These are phyloP conservation scores for Reticulitermes lucifugus DNA, from an alignment of 2,888 invertebrate genomes.

Conservation along the genomic window DNA sequence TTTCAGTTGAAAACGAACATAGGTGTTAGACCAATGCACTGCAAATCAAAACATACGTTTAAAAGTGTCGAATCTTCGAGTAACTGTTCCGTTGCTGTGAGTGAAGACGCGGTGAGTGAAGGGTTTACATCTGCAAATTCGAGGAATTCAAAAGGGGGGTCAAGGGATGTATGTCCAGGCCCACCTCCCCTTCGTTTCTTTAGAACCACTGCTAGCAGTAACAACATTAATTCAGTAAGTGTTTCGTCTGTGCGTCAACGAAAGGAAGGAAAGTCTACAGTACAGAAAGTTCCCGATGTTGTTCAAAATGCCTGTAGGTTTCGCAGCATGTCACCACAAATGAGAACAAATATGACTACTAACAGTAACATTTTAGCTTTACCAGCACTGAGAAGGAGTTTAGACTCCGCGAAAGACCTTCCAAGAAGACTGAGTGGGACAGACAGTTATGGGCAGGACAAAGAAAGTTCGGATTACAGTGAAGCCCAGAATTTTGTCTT, in stretches of 20 bases:
- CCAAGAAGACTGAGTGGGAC: neutral
- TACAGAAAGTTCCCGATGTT: constrained; percentile 17
- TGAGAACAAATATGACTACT: neutral
- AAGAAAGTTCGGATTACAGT: constrained; percentile 18
- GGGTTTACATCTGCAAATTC: constrained; percentile 35
- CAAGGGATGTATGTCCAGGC: constrained; percentile 25
- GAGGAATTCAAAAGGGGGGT: constrained; percentile 40
- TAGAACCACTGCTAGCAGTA: constrained; percentile 20
- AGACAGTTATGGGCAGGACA: neutral
- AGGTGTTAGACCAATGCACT: constrained; percentile 45
- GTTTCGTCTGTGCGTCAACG: neutral
- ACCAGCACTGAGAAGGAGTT: neutral
- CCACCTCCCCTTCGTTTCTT: constrained; percentile 43
- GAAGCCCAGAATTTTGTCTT: constrained; percentile 33
- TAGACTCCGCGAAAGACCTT: neutral
- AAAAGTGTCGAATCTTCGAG: constrained; percentile 47
- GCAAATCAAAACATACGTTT: constrained; percentile 50
- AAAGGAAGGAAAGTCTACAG: neutral
- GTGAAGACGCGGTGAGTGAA: constrained; percentile 42
- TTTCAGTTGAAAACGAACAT: constrained; percentile 49
- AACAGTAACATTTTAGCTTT: neutral
- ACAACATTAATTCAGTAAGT: constrained; percentile 10
- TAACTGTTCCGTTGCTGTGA: constrained; percentile 34
- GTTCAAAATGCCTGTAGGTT: constrained; percentile 1
- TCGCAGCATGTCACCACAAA: neutral